Evolutionary conservation across 1,140 invertebrate genomes (phyloP), one percentile per base, ranked within the genome.

Genomic region (Heterodera carotae): DNA sequence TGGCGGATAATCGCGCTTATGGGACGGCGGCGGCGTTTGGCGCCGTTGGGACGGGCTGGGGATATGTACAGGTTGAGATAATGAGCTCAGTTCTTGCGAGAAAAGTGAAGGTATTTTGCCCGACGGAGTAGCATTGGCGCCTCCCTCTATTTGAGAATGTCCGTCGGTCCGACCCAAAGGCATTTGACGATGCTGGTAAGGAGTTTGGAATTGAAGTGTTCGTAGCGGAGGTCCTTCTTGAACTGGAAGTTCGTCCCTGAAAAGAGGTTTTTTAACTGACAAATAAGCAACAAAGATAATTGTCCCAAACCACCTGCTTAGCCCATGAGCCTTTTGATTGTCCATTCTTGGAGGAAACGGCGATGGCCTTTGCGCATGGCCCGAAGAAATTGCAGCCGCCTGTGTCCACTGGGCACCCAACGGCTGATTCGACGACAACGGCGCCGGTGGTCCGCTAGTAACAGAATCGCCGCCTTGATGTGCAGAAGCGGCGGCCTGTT

Each of bases 391-490:
- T 15, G 72, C 72, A 4, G 72, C 72, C 39, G 72, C 72, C 48
- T 74, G 72, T 18, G 72, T 74, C 72, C 72, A 74, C 25, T 74
- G 72, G 1, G 72, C 72, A 18, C 31, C n/a, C 39, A 71, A 8
- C 8, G 72, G 27, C 15, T 18, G 10, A 10, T 59, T 53, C 25
- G 56, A 15, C 25, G 33, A 8, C 25, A 31, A 15, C 25, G 33
- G 25, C 7, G 27, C 27, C n/a, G 39, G 72, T n/a, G 72, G 39
- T 15, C 59, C 72, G 64, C n/a, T 10, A 64, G 25, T 7, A 15
- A 34, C 39, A 7, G 72, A 62, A n/a, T 29, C n/a, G 56, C 33
- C n/a, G 56, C 33, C 27, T 74, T 29, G n/a, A 39, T n/a, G 59
- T 62, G 36, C 39, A 69, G 7, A 29, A 36, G 29, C 8, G 72